Conservation (phyloP, 92 coral and sea anemone species). For the Paragorgia papillata region DNA sequence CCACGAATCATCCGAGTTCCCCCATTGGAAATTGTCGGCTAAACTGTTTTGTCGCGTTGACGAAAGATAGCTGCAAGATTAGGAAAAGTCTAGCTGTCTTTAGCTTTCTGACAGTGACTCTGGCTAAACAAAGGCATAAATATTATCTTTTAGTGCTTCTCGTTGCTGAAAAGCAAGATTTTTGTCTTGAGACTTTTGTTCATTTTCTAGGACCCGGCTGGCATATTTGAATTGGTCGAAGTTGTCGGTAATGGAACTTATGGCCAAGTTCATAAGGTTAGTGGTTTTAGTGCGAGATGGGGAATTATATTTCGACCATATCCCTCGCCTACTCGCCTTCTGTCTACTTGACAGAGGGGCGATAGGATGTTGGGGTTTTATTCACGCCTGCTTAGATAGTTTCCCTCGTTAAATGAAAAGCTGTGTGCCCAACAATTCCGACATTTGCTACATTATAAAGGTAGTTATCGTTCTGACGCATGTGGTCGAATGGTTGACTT, state of each 20-base stretch:
- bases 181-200: neutral
- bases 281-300: neutral
- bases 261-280: conserved; percentile 98
- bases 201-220: conserved; percentile 85
- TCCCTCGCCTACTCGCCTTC: neutral
- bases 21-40: conserved; percentile 10
- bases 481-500: too few species aligned
- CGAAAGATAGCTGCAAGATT: conserved; percentile 8
- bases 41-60: neutral
- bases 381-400: too few species aligned
- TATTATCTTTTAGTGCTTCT: neutral
- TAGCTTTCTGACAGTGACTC: conserved; percentile 9
- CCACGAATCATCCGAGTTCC: too few species aligned
- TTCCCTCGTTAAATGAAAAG: too few species aligned
- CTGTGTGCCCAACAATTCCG: too few species aligned
- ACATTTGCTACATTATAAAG: too few species aligned
- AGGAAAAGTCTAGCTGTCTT: neutral
- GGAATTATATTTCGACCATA: neutral
- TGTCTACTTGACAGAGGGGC: too few species aligned
- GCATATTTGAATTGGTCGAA: conserved; percentile 95
- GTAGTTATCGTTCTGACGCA: too few species aligned
- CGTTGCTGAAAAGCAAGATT: neutral
- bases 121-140: neutral
- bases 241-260: conserved; percentile 99
- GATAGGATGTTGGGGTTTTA: too few species aligned